phyloP scores from a whole-genome alignment of 1,140 invertebrate genomes.

The Campodea augens region DNA sequence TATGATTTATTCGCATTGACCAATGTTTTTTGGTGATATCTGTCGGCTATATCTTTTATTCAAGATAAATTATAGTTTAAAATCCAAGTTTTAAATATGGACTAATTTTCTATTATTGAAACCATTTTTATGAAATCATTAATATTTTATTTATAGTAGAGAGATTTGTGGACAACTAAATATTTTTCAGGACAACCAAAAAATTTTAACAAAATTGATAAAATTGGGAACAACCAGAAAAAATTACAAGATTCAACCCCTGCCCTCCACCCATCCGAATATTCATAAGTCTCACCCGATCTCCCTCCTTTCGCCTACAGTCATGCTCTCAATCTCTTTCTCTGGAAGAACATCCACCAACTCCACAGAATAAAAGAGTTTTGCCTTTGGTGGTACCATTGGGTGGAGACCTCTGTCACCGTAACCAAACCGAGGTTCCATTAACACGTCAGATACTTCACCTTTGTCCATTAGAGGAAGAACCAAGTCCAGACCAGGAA shows the following conservation, averaged over 20 bases:
- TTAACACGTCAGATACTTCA: constrained; percentile 45
- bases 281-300: constrained; percentile 34
- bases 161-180: too few relatives aligned
- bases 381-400: constrained; percentile 40
- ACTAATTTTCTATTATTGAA: too few relatives aligned
- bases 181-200: too few relatives aligned
- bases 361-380: constrained; percentile 41
- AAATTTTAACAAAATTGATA: neutral
- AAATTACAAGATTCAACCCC: too few relatives aligned
- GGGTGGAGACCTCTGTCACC: constrained; percentile 42
- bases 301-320: constrained; percentile 33
- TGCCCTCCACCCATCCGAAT: too few relatives aligned
- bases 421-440: constrained; percentile 54
- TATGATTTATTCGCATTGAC: constrained; percentile 1
- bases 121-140: too few relatives aligned
- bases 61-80: too few relatives aligned
- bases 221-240: neutral
- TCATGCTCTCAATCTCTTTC: constrained; percentile 37
- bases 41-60: too few relatives aligned
- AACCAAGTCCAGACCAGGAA: constrained; percentile 63
- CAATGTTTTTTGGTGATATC: too few relatives aligned
- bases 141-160: too few relatives aligned
- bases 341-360: constrained; percentile 41
- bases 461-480: constrained; percentile 62
- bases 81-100: too few relatives aligned